Evolutionary conservation across 2,113 vertebrate species (phyloP).

Genomic region (Clarias gariepinus): DNA sequence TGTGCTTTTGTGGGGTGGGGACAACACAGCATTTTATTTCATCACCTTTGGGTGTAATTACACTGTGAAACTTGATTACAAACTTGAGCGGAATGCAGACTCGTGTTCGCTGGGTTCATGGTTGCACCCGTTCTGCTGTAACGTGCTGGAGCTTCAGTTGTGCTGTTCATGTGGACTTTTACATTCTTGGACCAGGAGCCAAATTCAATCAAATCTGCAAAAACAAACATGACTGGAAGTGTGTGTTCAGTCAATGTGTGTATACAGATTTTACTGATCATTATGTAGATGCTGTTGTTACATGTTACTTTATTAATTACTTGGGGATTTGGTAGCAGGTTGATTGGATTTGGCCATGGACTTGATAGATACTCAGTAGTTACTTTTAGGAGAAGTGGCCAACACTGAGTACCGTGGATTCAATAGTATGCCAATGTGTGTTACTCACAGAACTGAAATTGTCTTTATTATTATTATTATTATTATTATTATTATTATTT

Average conservation of each 20-base stretch:
- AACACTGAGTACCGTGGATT: slow-evolving; percentile 75
- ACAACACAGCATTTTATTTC: slow-evolving; percentile 46
- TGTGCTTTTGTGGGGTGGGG: slow-evolving; percentile 13
- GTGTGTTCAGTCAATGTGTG: slow-evolving; percentile 43
- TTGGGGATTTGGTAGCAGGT: slow-evolving; percentile 32
- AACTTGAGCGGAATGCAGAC: slow-evolving; percentile 42
- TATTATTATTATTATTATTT: slow-evolving; percentile 56
- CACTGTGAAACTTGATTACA: slow-evolving; percentile 73
- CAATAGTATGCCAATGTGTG: slow-evolving; percentile 77
- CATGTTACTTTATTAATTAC: slow-evolving; percentile 39
- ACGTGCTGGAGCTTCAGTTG: slow-evolving; percentile 71
- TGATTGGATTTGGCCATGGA: slow-evolving; percentile 43
- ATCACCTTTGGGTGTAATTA: slow-evolving; percentile 68
- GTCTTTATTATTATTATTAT: slow-evolving; percentile 52
- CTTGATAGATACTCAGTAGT: slow-evolving; percentile 76
- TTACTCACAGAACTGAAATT: slow-evolving; percentile 66
- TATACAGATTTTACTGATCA: slow-evolving; percentile 32
- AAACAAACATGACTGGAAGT: slow-evolving; percentile 31
- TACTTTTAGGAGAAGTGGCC: slow-evolving; percentile 75
- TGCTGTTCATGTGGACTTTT: slow-evolving; percentile 72
- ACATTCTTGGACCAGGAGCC: slow-evolving; percentile 67
- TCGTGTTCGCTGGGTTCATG: slow-evolving; percentile 52
- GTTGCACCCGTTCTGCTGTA: slow-evolving; percentile 64
- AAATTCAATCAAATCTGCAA: slow-evolving; percentile 43
- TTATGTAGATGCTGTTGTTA: slow-evolving; percentile 43